Evolutionary conservation across 2,888 invertebrate genomes (phyloP).

Genomic region (Holacanthella duospinosa): DNA sequence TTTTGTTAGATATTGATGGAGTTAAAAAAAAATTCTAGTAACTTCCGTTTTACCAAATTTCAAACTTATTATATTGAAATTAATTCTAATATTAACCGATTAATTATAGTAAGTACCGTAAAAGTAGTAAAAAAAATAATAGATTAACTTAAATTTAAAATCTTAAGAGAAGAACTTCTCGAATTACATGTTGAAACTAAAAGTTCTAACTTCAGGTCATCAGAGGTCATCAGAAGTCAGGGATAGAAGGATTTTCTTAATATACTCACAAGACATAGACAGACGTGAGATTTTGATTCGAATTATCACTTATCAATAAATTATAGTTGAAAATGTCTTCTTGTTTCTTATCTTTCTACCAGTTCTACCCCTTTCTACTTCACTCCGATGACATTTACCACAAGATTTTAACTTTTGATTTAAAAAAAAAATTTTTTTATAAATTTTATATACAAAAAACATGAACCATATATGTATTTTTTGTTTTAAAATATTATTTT

Average conservation of each 20-base stretch:
- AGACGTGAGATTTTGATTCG: neutral
- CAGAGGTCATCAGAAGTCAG: neutral
- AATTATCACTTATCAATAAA: neutral
- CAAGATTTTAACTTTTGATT: neutral
- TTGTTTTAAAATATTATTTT: no score
- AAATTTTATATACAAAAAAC: neutral
- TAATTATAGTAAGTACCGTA: no score
- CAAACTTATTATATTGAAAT: neutral
- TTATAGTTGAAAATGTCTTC: neutral
- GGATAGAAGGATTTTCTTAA: neutral
- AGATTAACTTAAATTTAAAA: no score
- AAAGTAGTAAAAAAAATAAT: no score
- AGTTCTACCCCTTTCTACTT: neutral
- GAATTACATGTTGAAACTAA: neutral
- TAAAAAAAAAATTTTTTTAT: neutral
- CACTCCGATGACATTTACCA: neutral
- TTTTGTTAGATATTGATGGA: no score
- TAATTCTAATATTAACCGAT: neutral
- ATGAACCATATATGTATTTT: no score
- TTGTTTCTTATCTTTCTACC: neutral
- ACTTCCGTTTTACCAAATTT: no score
- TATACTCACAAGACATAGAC: no score
- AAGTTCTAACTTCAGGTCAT: neutral
- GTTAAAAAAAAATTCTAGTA: no score
- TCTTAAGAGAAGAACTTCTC: neutral